Evolutionary conservation across 2,888 invertebrate species (phyloP), one percentile per base, ranked within the genome.

Genomic region (Pheosia gnoma): DNA sequence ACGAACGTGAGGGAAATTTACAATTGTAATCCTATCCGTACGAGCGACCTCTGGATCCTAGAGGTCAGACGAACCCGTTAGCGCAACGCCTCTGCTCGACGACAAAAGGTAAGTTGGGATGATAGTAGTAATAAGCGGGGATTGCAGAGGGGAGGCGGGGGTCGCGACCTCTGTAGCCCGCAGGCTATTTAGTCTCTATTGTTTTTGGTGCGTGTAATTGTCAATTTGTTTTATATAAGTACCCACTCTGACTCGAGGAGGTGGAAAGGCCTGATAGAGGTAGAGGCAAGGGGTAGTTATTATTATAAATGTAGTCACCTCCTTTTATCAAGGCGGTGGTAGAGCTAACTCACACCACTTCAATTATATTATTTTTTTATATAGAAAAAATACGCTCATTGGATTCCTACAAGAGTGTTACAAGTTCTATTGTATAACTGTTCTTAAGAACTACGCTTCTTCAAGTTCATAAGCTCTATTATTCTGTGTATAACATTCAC

Each of bases 1-100:
- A 45, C 10, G 67, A 70, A 81, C 81, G 82, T 81, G 82, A 77
- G 69, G 57, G 53, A 75, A 74, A 82, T 78, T 62, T 75, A 80
- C 75, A 76, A 79, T 77, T 70, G 75, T 72, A 68, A 61, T 67
- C 11, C 45, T 36, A 64, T 49, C 57, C 57, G 62, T 67, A 51
- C 62, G 64, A 58, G 52, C 69, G 71, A 64, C 74, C 71, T 75
- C 67, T 67, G 65, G 25, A 59, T 56, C 61, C 59, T 38, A 55
- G 61, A 75, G 73, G 73, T 69, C 74, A 69, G 67, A 75, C 70
- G 55, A 66, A 68, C 71, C 72, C 62, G 67, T 72, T 72, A 73
- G 67, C 61, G 56, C 59, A 69, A 67, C 69, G 71, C 39, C 55
- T 65, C 61, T 64, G 65, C 58, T 45, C 57, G 51, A 36, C 59